These are phyloP conservation scores for Eupithecia exiguata DNA, from an alignment of 2,888 invertebrate genomes.

Conservation along the genomic window DNA sequence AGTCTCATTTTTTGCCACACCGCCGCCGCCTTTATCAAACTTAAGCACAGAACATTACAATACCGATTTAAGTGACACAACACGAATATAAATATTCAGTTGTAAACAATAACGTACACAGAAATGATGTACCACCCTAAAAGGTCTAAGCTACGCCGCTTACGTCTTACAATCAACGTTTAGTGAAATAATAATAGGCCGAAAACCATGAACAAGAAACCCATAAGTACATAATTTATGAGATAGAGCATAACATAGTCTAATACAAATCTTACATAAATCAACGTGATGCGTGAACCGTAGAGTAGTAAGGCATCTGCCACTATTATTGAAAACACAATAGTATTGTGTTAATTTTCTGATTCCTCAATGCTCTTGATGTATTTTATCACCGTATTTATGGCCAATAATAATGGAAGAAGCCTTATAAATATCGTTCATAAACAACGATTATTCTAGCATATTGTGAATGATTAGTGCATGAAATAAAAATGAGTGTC, in stretches of 20 bases:
- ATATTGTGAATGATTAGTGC: background rate
- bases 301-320: background rate
- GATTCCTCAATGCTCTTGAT: background rate
- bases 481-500: background rate
- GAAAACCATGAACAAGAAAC: conserved; percentile 24
- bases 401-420: background rate
- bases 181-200: conserved; percentile 30
- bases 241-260: conserved; percentile 12
- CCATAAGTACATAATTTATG: conserved; percentile 27
- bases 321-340: background rate
- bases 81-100: background rate
- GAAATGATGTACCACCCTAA: background rate
- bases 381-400: background rate
- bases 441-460: background rate
- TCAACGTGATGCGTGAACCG: conserved; percentile 5
- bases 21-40: conserved; percentile 39
- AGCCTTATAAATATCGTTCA: background rate
- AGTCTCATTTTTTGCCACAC: conserved; percentile 44
- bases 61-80: conserved; percentile 19
- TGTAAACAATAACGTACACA: background rate
- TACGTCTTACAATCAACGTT: background rate
- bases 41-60: conserved; percentile 30
- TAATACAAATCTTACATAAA: background rate
- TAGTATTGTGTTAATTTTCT: no score
- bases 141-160: background rate